phyloP scores from a whole-genome alignment of 2,797 vertebrate genomes.

The Pangasius mekongensis region DNA sequence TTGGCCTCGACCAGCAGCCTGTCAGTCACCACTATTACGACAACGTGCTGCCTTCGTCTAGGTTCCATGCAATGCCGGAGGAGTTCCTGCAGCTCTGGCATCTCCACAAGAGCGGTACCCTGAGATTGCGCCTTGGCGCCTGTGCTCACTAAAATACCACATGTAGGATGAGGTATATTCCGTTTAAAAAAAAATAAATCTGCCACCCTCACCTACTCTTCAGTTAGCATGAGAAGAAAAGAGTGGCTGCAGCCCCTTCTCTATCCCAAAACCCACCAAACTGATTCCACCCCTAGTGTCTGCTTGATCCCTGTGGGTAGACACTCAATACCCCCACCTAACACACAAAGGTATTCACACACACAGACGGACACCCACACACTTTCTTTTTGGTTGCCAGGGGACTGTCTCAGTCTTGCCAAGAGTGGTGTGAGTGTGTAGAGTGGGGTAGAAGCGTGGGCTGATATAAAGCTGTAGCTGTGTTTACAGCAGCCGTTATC shows the following conservation, averaged over 20 bases:
- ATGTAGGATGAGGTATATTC: not conserved
- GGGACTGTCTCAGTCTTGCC: slow-evolving; percentile 39
- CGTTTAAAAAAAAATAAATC: not conserved
- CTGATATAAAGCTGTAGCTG: slow-evolving; percentile 10
- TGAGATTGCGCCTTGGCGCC: slow-evolving; percentile 83
- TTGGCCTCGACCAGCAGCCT: slow-evolving; percentile 79
- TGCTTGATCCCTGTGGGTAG: slow-evolving; percentile 25
- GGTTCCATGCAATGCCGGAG: slow-evolving; percentile 96
- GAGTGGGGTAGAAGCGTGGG: not conserved
- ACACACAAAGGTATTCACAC: slow-evolving; percentile 15
- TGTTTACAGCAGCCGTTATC: slow-evolving; percentile 21
- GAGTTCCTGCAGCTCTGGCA: slow-evolving; percentile 97
- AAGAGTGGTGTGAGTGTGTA: slow-evolving; percentile 29
- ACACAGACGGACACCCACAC: slow-evolving; percentile 27
- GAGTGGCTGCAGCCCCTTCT: not conserved
- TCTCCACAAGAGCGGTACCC: slow-evolving; percentile 88
- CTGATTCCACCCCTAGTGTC: slow-evolving; percentile 29
- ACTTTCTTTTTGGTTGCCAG: slow-evolving; percentile 38
- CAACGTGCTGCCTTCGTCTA: slow-evolving; percentile 86
- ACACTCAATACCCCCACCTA: slow-evolving; percentile 11
- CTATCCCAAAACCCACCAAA: not conserved
- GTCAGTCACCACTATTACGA: slow-evolving; percentile 98
- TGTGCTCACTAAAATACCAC: slow-evolving; percentile 66
- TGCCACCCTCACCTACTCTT: not conserved
- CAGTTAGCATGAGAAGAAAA: slow-evolving; percentile 53